Evolutionary conservation across 92 coral and sea anemone genomes (phyloP).

Genomic region (Chrysogorgia sp.): DNA sequence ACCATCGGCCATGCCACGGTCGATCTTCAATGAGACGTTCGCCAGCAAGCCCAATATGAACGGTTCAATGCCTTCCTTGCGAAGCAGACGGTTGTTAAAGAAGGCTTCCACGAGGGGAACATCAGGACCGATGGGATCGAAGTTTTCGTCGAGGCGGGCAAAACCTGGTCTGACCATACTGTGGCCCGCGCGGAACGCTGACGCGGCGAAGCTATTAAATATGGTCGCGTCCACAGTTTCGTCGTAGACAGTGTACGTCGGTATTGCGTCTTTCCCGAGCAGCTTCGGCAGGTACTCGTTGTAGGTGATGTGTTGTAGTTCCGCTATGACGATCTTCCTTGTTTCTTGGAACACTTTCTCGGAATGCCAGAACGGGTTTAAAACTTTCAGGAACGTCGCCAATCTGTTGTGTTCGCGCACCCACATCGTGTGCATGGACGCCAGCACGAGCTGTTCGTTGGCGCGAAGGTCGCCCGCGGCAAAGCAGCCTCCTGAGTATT

Average conservation of each 20-base stretch:
- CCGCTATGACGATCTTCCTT: slow-evolving; percentile 89
- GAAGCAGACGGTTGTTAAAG: slow-evolving; percentile 85
- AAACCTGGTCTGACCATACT: slow-evolving; percentile 85
- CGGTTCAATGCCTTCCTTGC: slow-evolving; percentile 77
- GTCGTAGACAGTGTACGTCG: slow-evolving; percentile 72
- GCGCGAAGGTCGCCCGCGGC: slow-evolving; percentile 97
- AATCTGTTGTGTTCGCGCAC: slow-evolving; percentile 91
- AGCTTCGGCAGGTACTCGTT: slow-evolving; percentile 80
- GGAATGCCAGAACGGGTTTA: slow-evolving; percentile 79
- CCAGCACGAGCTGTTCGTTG: slow-evolving; percentile 91
- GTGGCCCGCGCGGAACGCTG: slow-evolving; percentile 94
- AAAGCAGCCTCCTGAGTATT: slow-evolving; percentile 86
- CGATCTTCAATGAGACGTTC: slow-evolving; percentile 73
- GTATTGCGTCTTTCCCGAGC: slow-evolving; percentile 69
- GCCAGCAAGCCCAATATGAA: slow-evolving; percentile 92
- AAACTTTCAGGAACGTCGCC: slow-evolving; percentile 59
- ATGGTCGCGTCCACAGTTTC: slow-evolving; percentile 75
- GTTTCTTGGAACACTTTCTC: slow-evolving; percentile 83
- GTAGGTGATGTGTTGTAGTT: slow-evolving; percentile 90
- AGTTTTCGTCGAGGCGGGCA: slow-evolving; percentile 76
- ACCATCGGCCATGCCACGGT: slow-evolving; percentile 76
- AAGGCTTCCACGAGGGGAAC: slow-evolving; percentile 80
- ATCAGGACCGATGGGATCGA: slow-evolving; percentile 79
- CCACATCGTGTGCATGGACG: slow-evolving; percentile 96
- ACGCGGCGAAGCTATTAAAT: slow-evolving; percentile 81